Base-by-base conservation (phyloP, 2,113 vertebrate species). In the Gopherus evgoodei region DNA sequence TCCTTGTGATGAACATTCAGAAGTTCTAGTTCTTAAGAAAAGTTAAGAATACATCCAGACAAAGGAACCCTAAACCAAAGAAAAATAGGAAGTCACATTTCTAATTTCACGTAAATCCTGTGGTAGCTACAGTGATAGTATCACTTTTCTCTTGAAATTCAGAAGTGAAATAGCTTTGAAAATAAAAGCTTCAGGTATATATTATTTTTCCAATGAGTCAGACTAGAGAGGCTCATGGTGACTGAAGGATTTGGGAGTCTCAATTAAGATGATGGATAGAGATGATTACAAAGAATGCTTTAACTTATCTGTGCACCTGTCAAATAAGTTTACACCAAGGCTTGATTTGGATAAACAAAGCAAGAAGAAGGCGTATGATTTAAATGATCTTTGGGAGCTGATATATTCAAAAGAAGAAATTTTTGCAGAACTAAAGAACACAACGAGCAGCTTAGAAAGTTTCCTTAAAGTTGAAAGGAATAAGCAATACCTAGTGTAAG, bases 11-110 rank as follows among this genome's bases (percentile, higher is more conserved):
- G 62, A 90, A 90, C 62, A 94, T 93, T 81, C 49, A 83, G 88
- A 90, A 96, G 94, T 62, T 79, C 76, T 81, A 88, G 87, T 95
- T 96, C 92, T 91, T 95, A 90, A 89, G 25, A 87, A 96, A 95
- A 91, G 8, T 83, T 78, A 75, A 84, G 95, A 90, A 83, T 95
- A 90, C 5, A 54, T 92, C 47, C 8, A 35, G 79, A 38, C 38
- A 91, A 97, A 88, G 47, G 0, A 92, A 75, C 57, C 85, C n/a
- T 53, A 96, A 92, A 83, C 22, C 38, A 93, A 35, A 85, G 25
- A 27, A 7, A 96, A 97, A 90, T 78, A 87, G 59, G n/a, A 84
- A 65, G 88, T 96, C 47, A 79, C 44, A 3, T 87, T 82, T 14
- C 93, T 96, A 79, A 76, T 72, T 78, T 89, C 81, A 92, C 95